Conservation (phyloP, 1,140 invertebrate species). For the Laodelphax striatellus region DNA sequence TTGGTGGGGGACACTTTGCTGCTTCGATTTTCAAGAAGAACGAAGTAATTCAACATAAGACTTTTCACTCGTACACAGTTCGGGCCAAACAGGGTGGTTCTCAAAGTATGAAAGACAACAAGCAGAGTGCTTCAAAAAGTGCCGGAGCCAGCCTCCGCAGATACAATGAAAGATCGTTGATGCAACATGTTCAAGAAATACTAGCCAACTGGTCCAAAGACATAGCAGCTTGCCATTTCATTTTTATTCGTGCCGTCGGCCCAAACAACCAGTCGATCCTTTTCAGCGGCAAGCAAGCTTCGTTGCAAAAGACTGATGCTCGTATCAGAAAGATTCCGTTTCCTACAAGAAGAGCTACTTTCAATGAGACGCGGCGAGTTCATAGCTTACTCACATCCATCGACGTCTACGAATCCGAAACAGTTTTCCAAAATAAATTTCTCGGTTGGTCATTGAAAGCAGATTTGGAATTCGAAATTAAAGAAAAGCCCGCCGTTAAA, state of each 20-base stretch:
- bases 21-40: slow-evolving; percentile 59
- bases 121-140: slow-evolving; percentile 53
- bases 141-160: slow-evolving; percentile 69
- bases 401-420: slow-evolving; percentile 28
- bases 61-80: slow-evolving; percentile 78
- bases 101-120: slow-evolving; percentile 55
- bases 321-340: slow-evolving; percentile 68
- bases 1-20: slow-evolving; percentile 79
- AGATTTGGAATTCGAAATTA: too few relatives aligned
- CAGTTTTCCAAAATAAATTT: slow-evolving; percentile 11
- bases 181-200: slow-evolving; percentile 70
- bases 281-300: slow-evolving; percentile 60
- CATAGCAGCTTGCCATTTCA: slow-evolving; percentile 53
- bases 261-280: slow-evolving; percentile 56
- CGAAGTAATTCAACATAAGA: slow-evolving; percentile 62
- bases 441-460: too few relatives aligned
- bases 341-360: slow-evolving; percentile 67
- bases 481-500: too few relatives aligned
- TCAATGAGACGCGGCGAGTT: slow-evolving; percentile 66
- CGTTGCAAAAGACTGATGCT: slow-evolving; percentile 49
- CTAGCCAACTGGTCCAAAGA: slow-evolving; percentile 53
- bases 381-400: slow-evolving; percentile 57
- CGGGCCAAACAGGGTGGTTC: slow-evolving; percentile 70
- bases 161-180: slow-evolving; percentile 60
- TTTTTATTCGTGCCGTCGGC: slow-evolving; percentile 67